Evolutionary conservation across 2,113 vertebrate species (phyloP).

Genomic region (Colossoma macropomum): DNA sequence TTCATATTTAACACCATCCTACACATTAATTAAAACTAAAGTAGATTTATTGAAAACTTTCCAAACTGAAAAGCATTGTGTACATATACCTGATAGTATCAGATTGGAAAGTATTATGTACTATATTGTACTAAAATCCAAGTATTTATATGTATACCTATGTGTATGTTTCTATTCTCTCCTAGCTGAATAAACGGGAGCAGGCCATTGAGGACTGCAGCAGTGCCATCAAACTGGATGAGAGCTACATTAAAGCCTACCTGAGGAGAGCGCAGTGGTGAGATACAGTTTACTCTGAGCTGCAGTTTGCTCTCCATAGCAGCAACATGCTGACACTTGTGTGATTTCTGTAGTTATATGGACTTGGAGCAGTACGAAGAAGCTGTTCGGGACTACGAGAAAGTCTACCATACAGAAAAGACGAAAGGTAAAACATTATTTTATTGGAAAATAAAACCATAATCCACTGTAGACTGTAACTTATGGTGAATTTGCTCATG

Average conservation of each 20-base stretch:
- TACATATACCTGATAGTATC: no score
- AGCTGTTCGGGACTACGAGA: conserved; percentile 95
- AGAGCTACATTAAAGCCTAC: conserved; percentile 93
- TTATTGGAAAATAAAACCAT: background rate
- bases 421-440: conserved; percentile 84
- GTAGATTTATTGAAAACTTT: no score
- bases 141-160: no score
- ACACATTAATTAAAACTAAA: no score
- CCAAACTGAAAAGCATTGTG: no score
- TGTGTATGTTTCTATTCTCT: background rate
- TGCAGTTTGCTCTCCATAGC: background rate
- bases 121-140: no score
- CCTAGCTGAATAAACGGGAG: conserved; percentile 89
- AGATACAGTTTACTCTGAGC: conserved; percentile 47
- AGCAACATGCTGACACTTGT: conserved; percentile 46
- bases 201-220: conserved; percentile 95
- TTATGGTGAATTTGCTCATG: background rate
- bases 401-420: conserved; percentile 95
- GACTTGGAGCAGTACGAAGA: conserved; percentile 94
- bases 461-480: background rate
- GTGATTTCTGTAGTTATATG: conserved; percentile 83
- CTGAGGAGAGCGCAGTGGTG: conserved; percentile 95
- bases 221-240: conserved; percentile 90
- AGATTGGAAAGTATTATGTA: no score
- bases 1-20: no score